Evolutionary conservation across 1,140 invertebrate genomes (phyloP).

Genomic region (Aphaenogaster rudis): DNA sequence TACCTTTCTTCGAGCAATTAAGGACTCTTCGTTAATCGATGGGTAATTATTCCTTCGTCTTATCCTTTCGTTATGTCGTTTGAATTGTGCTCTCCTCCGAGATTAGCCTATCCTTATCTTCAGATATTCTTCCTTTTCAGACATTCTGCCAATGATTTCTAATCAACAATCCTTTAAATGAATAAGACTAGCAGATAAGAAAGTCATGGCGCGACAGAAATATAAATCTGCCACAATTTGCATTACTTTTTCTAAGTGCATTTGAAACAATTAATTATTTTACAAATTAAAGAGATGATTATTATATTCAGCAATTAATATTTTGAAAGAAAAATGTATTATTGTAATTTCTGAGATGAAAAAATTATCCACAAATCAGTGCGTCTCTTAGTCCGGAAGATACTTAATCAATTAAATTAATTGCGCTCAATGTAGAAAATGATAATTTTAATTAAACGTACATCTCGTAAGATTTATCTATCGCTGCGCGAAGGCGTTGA

Average conservation of each 20-base stretch:
- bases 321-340: neutral
- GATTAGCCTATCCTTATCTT: conserved; percentile 15
- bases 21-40: conserved; percentile 34
- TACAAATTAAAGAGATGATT: neutral
- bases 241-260: neutral
- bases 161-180: conserved; percentile 22
- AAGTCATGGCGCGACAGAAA: neutral
- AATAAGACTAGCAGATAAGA: neutral
- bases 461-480: conserved; percentile 17
- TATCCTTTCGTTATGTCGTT: conserved; percentile 43
- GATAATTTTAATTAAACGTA: conserved; percentile 11
- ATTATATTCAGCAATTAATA: neutral
- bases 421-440: neutral
- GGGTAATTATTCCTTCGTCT: conserved; percentile 51
- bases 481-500: neutral
- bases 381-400: neutral
- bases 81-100: conserved; percentile 18
- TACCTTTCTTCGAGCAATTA: conserved; percentile 38
- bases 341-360: neutral
- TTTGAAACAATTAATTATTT: neutral
- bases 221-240: neutral
- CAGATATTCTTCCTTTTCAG: neutral
- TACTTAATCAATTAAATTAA: conserved; percentile 11
- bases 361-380: neutral
- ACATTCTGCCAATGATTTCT: conserved; percentile 23